These are phyloP conservation scores for Troides oblongomaculatus DNA, from an alignment of 2,888 invertebrate genomes.

Conservation along the genomic window DNA sequence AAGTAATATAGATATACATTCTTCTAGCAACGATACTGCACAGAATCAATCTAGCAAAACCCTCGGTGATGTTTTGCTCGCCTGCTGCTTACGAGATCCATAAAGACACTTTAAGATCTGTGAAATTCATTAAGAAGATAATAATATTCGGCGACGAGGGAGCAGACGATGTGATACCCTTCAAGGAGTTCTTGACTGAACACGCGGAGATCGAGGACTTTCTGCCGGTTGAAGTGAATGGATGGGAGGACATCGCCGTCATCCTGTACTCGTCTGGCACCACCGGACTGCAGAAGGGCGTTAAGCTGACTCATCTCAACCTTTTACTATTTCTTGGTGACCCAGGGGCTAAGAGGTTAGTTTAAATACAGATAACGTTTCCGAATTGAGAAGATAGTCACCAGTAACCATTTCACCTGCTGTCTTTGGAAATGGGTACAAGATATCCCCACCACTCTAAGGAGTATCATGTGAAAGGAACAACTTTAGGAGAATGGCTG, in stretches of 20 bases:
- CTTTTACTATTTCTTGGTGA: slow-evolving; percentile 29
- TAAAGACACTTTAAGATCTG: slow-evolving; percentile 28
- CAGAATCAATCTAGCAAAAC: slow-evolving; percentile 37
- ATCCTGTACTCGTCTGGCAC: slow-evolving; percentile 46
- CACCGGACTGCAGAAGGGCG: slow-evolving; percentile 45
- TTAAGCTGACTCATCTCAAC: slow-evolving; percentile 41
- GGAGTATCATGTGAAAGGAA: too few species aligned
- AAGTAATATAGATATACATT: neutral
- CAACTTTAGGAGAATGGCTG: too few species aligned
- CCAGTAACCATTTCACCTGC: too few species aligned
- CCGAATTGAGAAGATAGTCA: too few species aligned
- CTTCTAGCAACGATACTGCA: slow-evolving; percentile 39
- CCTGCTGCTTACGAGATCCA: slow-evolving; percentile 32
- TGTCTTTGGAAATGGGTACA: too few species aligned
- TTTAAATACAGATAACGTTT: too few species aligned
- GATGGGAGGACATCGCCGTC: slow-evolving; percentile 37
- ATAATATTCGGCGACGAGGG: slow-evolving; percentile 36
- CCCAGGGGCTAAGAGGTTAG: slow-evolving; percentile 4
- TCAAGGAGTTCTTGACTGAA: slow-evolving; percentile 37
- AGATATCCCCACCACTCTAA: too few species aligned
- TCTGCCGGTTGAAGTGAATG: slow-evolving; percentile 36
- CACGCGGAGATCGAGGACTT: slow-evolving; percentile 35
- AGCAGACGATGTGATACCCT: slow-evolving; percentile 28
- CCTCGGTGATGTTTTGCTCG: slow-evolving; percentile 43
- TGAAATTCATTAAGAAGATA: slow-evolving; percentile 29